Evolutionary conservation across 2,888 invertebrate genomes (phyloP), one percentile per base, ranked within the genome.

Genomic region (Lucinisca nassula): DNA sequence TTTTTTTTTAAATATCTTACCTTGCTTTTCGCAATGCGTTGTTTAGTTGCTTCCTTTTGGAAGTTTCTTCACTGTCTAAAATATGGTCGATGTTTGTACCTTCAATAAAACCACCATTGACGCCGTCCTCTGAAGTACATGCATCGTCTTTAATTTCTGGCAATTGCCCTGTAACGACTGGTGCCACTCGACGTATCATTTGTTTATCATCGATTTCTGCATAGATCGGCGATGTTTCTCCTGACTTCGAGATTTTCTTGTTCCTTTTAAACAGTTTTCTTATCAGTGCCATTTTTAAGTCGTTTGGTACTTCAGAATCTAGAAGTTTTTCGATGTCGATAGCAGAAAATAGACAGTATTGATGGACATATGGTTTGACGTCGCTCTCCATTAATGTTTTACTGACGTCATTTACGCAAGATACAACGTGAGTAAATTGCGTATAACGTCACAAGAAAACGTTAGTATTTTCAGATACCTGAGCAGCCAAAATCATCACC

Each of bases 331-430:
- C 67, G 67, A 67, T 8, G 35, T 67, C 67, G 30, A 67, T 21
- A 35, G n/a, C 67, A 30, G 67, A 67, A 67, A n/a, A 35, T 2
- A 67, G n/a, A 35, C 2, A 1, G 67, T 67, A 67, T 6, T 24
- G 67, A 67, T 67, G 67, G 10, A 35, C 35, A 35, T 32, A 32
- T 21, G 21, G 67, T 32, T 67, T 35, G 35, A 67, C 67, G 67
- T 35, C 67, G 67, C 17, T 67, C 67, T 67, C 67, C 67, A 67
- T 67, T 67, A 67, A 67, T 67, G 67, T 67, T 67, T 30, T 67
- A 6, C 24, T 67, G 67, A 67, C 67, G 67, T 67, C 67, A 67
- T 35, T 67, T 35, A 67, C 67, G 67, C 35, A 24, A 35, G 1
- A 3, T 14, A 3, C 3, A 17, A 24, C 67, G 32, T n/a, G 17